phyloP scores from a whole-genome alignment of 1,140 invertebrate species.

The Melanaphis sacchari region DNA sequence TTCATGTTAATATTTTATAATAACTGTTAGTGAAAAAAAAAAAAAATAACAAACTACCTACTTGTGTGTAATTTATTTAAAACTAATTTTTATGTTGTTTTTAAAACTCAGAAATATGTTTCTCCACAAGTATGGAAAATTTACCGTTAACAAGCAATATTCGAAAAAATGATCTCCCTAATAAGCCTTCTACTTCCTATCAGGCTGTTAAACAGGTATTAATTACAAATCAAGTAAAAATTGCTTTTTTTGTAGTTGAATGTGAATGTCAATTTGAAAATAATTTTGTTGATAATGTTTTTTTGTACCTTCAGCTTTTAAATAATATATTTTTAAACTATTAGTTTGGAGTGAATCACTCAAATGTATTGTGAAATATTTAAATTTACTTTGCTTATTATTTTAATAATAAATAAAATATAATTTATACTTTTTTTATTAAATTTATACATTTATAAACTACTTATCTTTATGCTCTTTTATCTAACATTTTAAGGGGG shows the following conservation, averaged over 20 bases:
- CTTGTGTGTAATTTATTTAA: not conserved
- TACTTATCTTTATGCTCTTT: not conserved
- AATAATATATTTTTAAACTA: not conserved
- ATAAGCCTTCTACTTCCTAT: not conserved
- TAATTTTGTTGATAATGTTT: not conserved
- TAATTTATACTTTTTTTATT: not conserved
- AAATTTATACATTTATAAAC: not conserved
- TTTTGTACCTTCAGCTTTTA: not conserved
- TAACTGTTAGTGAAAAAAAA: not conserved
- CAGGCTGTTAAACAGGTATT: constrained; percentile 3
- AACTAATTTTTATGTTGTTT: constrained; percentile 9
- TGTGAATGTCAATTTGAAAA: not conserved
- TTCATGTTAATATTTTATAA: not conserved
- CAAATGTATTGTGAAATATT: not conserved
- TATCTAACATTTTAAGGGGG: not conserved
- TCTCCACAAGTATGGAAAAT: constrained; percentile 50
- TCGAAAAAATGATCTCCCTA: constrained; percentile 24
- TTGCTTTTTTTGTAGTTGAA: not conserved
- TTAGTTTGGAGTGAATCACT: not conserved
- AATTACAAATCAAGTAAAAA: not conserved
- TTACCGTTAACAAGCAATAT: constrained; percentile 53
- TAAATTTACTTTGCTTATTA: not conserved
- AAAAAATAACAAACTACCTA: no score
- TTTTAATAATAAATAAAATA: not conserved
- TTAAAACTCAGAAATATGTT: constrained; percentile 53